These are phyloP conservation scores for Protodeltote pygarga DNA, from an alignment of 2,888 invertebrate genomes.

Conservation along the genomic window DNA sequence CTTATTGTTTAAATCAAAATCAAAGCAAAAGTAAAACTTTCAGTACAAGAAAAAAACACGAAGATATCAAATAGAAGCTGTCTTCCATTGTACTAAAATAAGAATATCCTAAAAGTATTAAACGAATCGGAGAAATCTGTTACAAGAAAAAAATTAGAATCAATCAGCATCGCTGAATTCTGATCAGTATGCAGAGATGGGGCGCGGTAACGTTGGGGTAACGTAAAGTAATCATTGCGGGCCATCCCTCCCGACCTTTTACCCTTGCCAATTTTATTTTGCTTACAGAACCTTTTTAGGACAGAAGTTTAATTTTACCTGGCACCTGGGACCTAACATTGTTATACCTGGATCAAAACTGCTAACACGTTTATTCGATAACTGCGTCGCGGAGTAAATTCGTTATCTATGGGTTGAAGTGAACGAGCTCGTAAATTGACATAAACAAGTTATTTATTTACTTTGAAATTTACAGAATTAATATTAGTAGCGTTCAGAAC, in stretches of 20 bases:
- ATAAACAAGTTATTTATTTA: background rate
- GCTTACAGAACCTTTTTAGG: constrained; percentile 51
- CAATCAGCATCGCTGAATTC: constrained; percentile 43
- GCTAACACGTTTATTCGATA: constrained; percentile 43
- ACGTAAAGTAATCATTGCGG: constrained; percentile 44
- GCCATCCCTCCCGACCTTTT: constrained; percentile 42
- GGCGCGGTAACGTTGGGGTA: constrained; percentile 28
- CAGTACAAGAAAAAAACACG: constrained; percentile 25
- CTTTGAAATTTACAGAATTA: background rate
- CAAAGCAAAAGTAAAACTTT: background rate
- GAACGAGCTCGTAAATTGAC: background rate
- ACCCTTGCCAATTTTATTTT: constrained; percentile 48
- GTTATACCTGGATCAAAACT: constrained; percentile 48
- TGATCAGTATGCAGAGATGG: constrained; percentile 45
- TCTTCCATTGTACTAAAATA: constrained; percentile 19
- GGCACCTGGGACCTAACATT: constrained; percentile 51
- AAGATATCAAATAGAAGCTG: constrained; percentile 31
- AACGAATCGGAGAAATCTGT: constrained; percentile 35
- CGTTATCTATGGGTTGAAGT: constrained; percentile 20
- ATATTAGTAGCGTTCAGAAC: too few relatives aligned
- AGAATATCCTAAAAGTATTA: constrained; percentile 28
- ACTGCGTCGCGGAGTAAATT: constrained; percentile 35
- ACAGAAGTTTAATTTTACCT: constrained; percentile 50
- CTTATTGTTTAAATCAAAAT: background rate
- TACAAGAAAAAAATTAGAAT: constrained; percentile 40